Evolutionary conservation across 2,797 vertebrate species (phyloP).

Genomic region (Hippocampus kuda): DNA sequence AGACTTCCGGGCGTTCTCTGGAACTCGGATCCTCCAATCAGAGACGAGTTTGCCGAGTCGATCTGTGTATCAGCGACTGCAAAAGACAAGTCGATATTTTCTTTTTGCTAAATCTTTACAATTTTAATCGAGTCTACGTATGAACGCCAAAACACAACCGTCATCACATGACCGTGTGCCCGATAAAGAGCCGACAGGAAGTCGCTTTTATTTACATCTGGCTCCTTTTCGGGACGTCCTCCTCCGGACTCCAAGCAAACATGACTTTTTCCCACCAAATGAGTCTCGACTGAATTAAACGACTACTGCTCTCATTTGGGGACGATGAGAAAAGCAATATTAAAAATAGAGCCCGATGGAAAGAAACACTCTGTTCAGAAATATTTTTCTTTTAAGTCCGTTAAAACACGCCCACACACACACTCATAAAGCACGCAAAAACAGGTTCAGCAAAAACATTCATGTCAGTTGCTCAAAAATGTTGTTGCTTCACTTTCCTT

Average conservation of each 20-base stretch:
- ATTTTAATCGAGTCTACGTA: not conserved
- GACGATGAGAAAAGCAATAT: not conserved
- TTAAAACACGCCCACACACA: not conserved
- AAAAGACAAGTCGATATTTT: not conserved
- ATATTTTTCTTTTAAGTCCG: not conserved
- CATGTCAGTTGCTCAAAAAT: not conserved
- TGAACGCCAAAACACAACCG: not conserved
- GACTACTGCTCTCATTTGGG: not conserved
- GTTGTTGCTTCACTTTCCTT: not conserved
- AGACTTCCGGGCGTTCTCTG: not conserved
- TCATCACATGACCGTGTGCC: not conserved
- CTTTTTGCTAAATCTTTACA: not conserved
- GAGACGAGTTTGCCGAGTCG: constrained; percentile 13
- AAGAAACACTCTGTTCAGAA: not conserved
- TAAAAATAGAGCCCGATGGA: not conserved
- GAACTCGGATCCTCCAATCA: constrained; percentile 17
- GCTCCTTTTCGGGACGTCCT: constrained; percentile 16
- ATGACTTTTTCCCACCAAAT: constrained; percentile 37
- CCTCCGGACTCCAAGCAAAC: constrained; percentile 30
- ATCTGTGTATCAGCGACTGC: constrained; percentile 28
- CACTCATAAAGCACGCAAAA: too few species aligned
- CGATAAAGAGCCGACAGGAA: not conserved
- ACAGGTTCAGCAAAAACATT: too few species aligned
- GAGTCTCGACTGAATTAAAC: constrained; percentile 31
- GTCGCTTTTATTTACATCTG: not conserved